A percentile compares a stretch with the other conserved stretches of the same genome.
phyloP scores from a whole-genome alignment of 2,797 vertebrate genomes.

The Characodon lateralis region DNA sequence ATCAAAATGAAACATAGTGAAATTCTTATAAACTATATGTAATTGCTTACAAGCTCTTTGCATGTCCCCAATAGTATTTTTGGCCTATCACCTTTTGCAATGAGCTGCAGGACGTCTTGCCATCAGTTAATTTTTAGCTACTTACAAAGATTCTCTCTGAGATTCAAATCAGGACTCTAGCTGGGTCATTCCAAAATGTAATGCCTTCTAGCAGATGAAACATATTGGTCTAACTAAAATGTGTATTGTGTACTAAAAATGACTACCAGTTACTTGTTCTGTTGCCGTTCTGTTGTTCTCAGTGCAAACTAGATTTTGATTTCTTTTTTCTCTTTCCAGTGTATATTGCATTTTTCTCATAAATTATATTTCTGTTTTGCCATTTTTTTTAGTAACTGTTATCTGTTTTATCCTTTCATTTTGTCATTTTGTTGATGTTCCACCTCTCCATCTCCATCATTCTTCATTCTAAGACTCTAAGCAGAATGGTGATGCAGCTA shows the following conservation, averaged over 20 bases:
- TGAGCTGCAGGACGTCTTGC: too few relatives aligned
- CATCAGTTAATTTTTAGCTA: not conserved
- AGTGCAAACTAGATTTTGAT: not conserved
- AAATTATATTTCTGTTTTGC: not conserved
- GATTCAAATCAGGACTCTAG: not conserved
- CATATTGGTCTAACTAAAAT: not conserved
- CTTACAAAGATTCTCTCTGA: not conserved
- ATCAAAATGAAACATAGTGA: too few relatives aligned
- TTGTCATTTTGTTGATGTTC: not conserved
- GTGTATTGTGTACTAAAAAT: not conserved
- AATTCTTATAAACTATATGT: too few relatives aligned
- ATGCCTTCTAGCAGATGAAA: not conserved
- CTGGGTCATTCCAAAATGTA: not conserved
- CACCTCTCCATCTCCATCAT: not conserved
- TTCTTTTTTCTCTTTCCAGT: not conserved
- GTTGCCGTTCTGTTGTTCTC: not conserved
- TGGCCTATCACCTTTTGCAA: too few relatives aligned
- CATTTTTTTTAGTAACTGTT: not conserved
- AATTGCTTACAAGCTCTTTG: too few relatives aligned
- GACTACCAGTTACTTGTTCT: not conserved
- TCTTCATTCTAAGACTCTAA: conserved; percentile 83
- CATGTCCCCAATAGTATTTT: too few relatives aligned
- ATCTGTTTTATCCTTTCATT: not conserved
- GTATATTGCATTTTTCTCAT: not conserved
- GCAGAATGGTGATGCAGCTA: conserved; percentile 88